phyloP scores from a whole-genome alignment of 2,888 invertebrate species.

The Coelogynopora nodosa region DNA sequence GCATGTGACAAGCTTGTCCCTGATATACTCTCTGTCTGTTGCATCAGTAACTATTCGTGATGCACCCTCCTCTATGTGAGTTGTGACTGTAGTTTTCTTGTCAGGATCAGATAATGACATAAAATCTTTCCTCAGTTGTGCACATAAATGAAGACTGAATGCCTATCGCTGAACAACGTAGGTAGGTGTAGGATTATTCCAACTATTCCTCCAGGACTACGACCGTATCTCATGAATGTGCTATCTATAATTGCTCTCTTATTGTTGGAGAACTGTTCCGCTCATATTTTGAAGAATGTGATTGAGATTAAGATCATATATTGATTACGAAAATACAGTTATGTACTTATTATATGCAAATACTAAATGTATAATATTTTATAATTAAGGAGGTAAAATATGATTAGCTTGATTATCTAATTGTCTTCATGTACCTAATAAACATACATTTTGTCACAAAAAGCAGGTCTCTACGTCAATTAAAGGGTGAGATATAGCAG shows the following conservation, averaged over 20 bases:
- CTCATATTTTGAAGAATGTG: too few species aligned
- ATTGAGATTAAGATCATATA: too few species aligned
- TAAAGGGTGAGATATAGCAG: too few species aligned
- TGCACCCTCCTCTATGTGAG: conserved; percentile 48
- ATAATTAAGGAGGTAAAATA: too few species aligned
- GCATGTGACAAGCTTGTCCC: conserved; percentile 41
- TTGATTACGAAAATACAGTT: too few species aligned
- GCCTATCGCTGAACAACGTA: not conserved
- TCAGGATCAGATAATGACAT: conserved; percentile 18
- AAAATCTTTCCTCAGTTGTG: conserved; percentile 4
- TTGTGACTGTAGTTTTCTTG: not conserved
- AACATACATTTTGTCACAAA: too few species aligned
- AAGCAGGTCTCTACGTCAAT: too few species aligned
- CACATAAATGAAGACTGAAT: conserved; percentile 5
- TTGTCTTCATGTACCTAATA: too few species aligned
- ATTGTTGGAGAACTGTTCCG: too few species aligned
- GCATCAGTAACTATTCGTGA: conserved; percentile 45
- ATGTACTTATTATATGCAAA: too few species aligned
- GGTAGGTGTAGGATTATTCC: not conserved
- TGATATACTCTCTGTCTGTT: conserved; percentile 43
- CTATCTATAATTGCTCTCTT: not conserved
- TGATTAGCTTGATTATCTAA: too few species aligned
- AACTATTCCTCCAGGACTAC: not conserved
- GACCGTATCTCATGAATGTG: not conserved
- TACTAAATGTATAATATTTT: too few species aligned